Percentiles rank a stretch among this genome's conserved stretches.
phyloP scores from a whole-genome alignment of 2,113 vertebrate genomes.

The Melospiza georgiana region DNA sequence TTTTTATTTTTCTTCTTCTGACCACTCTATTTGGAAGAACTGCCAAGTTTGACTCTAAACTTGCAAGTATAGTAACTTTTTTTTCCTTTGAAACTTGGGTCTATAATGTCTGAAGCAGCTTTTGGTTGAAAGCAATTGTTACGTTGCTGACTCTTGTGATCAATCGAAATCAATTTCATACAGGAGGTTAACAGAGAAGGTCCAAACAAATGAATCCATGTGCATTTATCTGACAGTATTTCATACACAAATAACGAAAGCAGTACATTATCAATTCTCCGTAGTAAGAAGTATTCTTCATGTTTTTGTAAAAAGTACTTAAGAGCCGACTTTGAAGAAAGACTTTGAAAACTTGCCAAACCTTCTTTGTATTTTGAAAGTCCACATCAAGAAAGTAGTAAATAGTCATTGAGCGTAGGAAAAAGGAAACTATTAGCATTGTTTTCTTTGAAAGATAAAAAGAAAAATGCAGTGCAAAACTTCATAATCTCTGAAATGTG shows the following conservation, averaged over 20 bases:
- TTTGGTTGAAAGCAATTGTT: slow-evolving; percentile 70
- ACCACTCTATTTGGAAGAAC: slow-evolving; percentile 75
- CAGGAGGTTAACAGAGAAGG: slow-evolving; percentile 67
- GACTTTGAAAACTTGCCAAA: slow-evolving; percentile 83
- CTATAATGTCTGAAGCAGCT: slow-evolving; percentile 60
- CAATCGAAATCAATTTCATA: slow-evolving; percentile 73
- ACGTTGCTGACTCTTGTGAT: slow-evolving; percentile 68
- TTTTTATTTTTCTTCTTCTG: slow-evolving; percentile 74
- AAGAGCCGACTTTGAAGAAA: slow-evolving; percentile 80
- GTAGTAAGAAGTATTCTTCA: slow-evolving; percentile 74
- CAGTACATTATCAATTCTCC: slow-evolving; percentile 75
- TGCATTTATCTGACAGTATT: slow-evolving; percentile 70
- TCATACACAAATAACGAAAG: slow-evolving; percentile 74
- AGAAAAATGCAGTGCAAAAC: slow-evolving; percentile 76
- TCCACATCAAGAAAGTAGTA: slow-evolving; percentile 79
- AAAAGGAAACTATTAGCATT: slow-evolving; percentile 87
- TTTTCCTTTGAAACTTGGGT: slow-evolving; percentile 73
- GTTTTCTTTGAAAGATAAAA: slow-evolving; percentile 88
- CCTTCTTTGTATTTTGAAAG: slow-evolving; percentile 84
- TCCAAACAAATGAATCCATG: slow-evolving; percentile 67
- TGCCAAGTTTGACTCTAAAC: slow-evolving; percentile 78
- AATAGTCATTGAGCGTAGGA: slow-evolving; percentile 79
- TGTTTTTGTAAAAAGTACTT: slow-evolving; percentile 77
- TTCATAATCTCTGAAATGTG: slow-evolving; percentile 82
- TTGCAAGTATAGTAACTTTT: slow-evolving; percentile 75